A percentile compares a stretch with the other conserved stretches of the same genome.
These are phyloP conservation scores for Oreochromis spilurus DNA, from an alignment of 2,113 vertebrate genomes.

Conservation along the genomic window DNA sequence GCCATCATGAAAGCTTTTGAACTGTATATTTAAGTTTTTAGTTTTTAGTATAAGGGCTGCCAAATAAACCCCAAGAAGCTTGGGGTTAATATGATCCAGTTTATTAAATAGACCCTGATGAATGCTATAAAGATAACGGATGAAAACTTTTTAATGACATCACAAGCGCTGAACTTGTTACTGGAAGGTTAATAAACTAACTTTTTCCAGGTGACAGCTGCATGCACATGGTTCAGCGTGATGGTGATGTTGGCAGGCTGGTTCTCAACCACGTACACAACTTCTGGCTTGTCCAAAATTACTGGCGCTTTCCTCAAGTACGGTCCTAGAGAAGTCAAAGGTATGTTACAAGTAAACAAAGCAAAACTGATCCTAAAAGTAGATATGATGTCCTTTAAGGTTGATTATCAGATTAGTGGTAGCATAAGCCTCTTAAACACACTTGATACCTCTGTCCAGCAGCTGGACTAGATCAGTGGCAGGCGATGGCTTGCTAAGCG, in stretches of 20 bases:
- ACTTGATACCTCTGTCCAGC: constrained; percentile 77
- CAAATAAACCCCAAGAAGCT: neutral
- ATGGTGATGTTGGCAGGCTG: constrained; percentile 79
- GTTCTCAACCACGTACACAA: constrained; percentile 85
- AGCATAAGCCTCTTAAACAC: neutral
- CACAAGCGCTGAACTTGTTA: neutral
- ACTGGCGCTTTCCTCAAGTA: constrained; percentile 81
- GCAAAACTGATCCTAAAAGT: neutral
- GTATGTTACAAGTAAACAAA: neutral
- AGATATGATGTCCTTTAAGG: neutral
- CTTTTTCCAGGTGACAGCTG: constrained; percentile 86
- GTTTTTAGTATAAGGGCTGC: neutral
- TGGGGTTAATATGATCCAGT: neutral
- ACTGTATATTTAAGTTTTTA: neutral
- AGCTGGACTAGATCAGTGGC: constrained; percentile 81
- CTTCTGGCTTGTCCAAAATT: constrained; percentile 86
- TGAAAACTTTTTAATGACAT: neutral
- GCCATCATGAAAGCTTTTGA: neutral
- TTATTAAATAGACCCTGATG: neutral
- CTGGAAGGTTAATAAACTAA: constrained; percentile 24
- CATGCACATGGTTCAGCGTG: constrained; percentile 91
- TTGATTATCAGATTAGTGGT: neutral
- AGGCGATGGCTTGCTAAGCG: constrained; percentile 84
- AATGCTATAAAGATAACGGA: neutral
- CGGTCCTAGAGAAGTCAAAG: constrained; percentile 68